Evolutionary conservation across 2,888 invertebrate genomes (phyloP).

Genomic region (Trissolcus brochymenae): DNA sequence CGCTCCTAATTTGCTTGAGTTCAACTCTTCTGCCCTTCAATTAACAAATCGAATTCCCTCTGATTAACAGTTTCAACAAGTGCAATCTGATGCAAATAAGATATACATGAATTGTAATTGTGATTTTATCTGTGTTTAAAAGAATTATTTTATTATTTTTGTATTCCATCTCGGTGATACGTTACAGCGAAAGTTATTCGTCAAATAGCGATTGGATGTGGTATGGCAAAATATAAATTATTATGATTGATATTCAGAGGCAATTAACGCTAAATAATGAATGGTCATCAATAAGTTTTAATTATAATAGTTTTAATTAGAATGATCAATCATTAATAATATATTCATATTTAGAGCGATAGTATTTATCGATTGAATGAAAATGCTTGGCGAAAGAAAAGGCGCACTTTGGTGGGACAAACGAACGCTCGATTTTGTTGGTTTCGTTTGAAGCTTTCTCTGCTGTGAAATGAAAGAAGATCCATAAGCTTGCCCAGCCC

Average conservation of each 20-base stretch:
- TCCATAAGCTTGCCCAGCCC: conserved; percentile 70
- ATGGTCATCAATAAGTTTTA: no score
- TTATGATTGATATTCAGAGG: no score
- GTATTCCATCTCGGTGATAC: not conserved
- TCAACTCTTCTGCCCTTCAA: conserved; percentile 33
- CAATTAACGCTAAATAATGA: no score
- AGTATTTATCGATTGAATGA: not conserved
- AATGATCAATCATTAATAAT: no score
- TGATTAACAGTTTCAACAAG: conserved; percentile 12
- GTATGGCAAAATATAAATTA: not conserved
- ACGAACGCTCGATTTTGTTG: conserved; percentile 29
- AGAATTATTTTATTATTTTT: not conserved
- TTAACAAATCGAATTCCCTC: conserved; percentile 29
- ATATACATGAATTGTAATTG: conserved; percentile 8
- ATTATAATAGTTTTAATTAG: no score
- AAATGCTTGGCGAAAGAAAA: conserved; percentile 32
- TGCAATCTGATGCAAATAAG: conserved; percentile 20
- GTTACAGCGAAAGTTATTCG: not conserved
- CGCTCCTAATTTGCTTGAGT: conserved; percentile 56
- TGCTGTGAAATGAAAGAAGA: conserved; percentile 28
- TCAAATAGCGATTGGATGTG: not conserved
- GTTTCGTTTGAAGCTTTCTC: conserved; percentile 39
- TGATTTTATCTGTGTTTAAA: no score
- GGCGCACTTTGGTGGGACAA: conserved; percentile 24
- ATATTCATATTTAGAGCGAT: no score